Evolutionary conservation across 2,113 vertebrate species (phyloP).

Genomic region (Gobiocypris rarus): DNA sequence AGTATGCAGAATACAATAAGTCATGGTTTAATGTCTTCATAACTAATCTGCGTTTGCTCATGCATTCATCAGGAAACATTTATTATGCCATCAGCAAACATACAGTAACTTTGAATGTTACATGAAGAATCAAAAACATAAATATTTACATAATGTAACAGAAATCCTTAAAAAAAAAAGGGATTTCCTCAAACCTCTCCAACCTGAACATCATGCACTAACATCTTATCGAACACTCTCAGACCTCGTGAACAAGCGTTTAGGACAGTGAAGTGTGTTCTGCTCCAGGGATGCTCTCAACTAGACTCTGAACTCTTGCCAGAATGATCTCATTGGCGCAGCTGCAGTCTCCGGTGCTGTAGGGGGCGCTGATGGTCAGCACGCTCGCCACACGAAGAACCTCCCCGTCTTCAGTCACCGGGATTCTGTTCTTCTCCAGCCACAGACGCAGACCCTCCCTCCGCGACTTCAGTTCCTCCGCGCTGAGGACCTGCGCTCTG

Average conservation of each 20-base stretch:
- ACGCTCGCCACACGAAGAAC: conserved; percentile 82
- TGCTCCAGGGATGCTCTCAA: conserved; percentile 72
- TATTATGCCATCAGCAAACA: conserved; percentile 6
- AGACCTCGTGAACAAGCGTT: neutral
- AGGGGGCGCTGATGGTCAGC: conserved; percentile 84
- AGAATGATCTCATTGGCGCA: conserved; percentile 92
- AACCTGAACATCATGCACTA: neutral
- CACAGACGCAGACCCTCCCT: conserved; percentile 76
- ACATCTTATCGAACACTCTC: neutral
- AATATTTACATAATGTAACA: neutral
- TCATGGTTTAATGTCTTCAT: too few relatives aligned
- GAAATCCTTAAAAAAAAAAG: neutral
- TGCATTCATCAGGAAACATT: conserved; percentile 16
- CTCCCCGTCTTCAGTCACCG: conserved; percentile 76
- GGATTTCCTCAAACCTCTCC: neutral
- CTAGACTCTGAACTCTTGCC: conserved; percentile 84
- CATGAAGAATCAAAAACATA: neutral
- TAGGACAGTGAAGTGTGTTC: neutral
- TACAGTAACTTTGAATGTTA: neutral
- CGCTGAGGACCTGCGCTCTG: conserved; percentile 61
- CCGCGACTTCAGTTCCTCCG: conserved; percentile 73
- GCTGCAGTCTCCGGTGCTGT: conserved; percentile 84
- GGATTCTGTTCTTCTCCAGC: conserved; percentile 89
- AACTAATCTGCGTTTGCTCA: neutral
- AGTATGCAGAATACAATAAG: too few relatives aligned